Evolutionary conservation across 2,888 invertebrate genomes (phyloP).

Genomic region (Drosophila testacea): DNA sequence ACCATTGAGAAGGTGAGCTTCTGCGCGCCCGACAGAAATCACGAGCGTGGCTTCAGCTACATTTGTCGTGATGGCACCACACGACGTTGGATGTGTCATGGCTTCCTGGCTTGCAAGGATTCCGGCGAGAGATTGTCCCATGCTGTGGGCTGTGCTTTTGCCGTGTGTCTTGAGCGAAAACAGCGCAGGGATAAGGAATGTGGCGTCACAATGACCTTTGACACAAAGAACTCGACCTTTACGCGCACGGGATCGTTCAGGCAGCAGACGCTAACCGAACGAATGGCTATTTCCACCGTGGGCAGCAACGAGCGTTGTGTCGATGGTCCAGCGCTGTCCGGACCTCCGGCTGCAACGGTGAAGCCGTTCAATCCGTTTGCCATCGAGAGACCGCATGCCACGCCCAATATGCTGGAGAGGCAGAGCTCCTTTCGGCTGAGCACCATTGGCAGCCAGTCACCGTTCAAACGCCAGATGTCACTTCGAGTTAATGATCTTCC

Average conservation of each 20-base stretch:
- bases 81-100: slow-evolving; percentile 99
- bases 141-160: slow-evolving; percentile 99
- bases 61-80: slow-evolving; percentile 99
- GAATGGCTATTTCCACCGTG: slow-evolving; percentile 87
- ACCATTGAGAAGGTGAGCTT: slow-evolving; percentile 99
- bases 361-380: slow-evolving; percentile 94
- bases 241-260: slow-evolving; percentile 97
- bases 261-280: slow-evolving; percentile 92
- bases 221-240: slow-evolving; percentile 95
- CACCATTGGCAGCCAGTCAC: slow-evolving; percentile 92
- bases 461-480: slow-evolving; percentile 98
- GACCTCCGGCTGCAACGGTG: slow-evolving; percentile 82
- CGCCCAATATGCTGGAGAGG: slow-evolving; percentile 96
- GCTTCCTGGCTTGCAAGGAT: slow-evolving; percentile 97
- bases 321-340: slow-evolving; percentile 69
- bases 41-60: slow-evolving; percentile 98
- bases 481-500: slow-evolving; percentile 97
- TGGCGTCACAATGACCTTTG: slow-evolving; percentile 96
- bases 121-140: slow-evolving; percentile 99
- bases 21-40: slow-evolving; percentile 99
- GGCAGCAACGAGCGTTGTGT: slow-evolving; percentile 86
- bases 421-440: slow-evolving; percentile 97
- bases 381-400: slow-evolving; percentile 98
- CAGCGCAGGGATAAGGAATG: slow-evolving; percentile 98
- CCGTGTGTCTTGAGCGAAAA: slow-evolving; percentile 98